Evolutionary conservation across 2,113 vertebrate genomes (phyloP).

Genomic region (Leptobrachium leishanense): DNA sequence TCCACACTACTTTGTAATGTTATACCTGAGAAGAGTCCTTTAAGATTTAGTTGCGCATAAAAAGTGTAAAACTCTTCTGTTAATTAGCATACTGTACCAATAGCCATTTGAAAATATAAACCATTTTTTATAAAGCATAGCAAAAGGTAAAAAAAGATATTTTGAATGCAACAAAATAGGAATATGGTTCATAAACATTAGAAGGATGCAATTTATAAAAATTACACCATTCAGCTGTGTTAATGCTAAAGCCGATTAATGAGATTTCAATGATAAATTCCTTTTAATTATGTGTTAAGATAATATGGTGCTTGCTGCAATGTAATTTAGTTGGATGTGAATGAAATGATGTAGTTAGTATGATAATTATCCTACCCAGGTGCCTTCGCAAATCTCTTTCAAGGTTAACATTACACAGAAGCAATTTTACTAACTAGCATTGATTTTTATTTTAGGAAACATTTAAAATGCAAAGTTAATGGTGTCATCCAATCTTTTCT

Average conservation of each 20-base stretch:
- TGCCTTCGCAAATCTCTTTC: not conserved
- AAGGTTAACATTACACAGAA: not conserved
- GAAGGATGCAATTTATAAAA: not conserved
- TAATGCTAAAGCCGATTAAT: not conserved
- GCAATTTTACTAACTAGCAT: not conserved
- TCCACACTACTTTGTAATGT: too few species aligned
- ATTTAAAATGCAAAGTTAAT: not conserved
- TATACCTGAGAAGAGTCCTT: too few species aligned
- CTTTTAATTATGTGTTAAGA: not conserved
- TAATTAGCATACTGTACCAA: too few species aligned
- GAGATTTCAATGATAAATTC: not conserved
- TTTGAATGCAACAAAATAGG: too few species aligned
- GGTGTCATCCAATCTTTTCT: slow-evolving; percentile 17
- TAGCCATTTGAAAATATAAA: too few species aligned
- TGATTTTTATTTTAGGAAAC: slow-evolving; percentile 1
- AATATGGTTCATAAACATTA: not conserved
- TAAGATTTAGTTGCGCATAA: too few species aligned
- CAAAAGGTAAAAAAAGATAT: too few species aligned
- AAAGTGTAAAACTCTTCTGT: too few species aligned
- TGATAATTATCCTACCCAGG: not conserved
- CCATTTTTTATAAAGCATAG: too few species aligned
- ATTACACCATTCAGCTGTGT: not conserved
- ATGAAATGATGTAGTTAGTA: not conserved
- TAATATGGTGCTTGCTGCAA: not conserved
- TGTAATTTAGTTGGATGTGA: not conserved